Evolutionary conservation across 2,113 vertebrate genomes (phyloP), one percentile per base, ranked within the genome.

Genomic region (Montifringilla adamsi): DNA sequence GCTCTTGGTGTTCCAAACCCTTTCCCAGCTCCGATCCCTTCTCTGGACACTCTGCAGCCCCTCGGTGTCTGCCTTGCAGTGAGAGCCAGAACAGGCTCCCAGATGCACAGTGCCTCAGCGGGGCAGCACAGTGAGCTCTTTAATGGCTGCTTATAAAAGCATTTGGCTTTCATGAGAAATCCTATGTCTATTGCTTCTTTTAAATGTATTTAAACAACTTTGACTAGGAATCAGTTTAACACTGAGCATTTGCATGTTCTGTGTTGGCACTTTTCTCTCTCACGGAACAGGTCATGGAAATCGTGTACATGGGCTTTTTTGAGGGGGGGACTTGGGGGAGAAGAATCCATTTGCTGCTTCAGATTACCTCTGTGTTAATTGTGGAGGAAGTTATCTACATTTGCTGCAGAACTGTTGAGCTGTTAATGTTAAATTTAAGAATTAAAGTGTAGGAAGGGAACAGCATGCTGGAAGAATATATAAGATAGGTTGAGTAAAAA

Each of bases 311-410:
- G 44, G 27, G 16, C 22, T 70, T 64, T 55, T 60, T 23, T 59
- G 26, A 17, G 6, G 6, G 2, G 2, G 2, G 1, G 4, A 14
- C 5, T 2, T 28, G 6, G 1, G 5, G 15, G 18, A 63, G 33
- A 67, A 63, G 23, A 33, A 81, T 78, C 17, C 1, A 0, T 55
- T 84, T n/a, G 8, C 23, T 70, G 18, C 78, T 66, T 87, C 47
- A 46, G 31, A 28, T 60, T 64, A n/a, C 23, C 53, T 83, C 0
- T 74, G 27, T 26, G 5, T 70, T 60, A 74, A 35, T 22, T 70
- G 24, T 52, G 53, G 46, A 46, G 78, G 46, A 74, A 19, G 13
- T 53, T 59, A n/a, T 6, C 58, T 75, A 16, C 15, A 5, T 87
- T 66, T 69, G 11, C 23, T 56, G 24, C 15, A 52, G 47, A 80